Evolutionary conservation across 2,888 invertebrate species (phyloP), one percentile per base, ranked within the genome.

Genomic region (Portevinia maculata): DNA sequence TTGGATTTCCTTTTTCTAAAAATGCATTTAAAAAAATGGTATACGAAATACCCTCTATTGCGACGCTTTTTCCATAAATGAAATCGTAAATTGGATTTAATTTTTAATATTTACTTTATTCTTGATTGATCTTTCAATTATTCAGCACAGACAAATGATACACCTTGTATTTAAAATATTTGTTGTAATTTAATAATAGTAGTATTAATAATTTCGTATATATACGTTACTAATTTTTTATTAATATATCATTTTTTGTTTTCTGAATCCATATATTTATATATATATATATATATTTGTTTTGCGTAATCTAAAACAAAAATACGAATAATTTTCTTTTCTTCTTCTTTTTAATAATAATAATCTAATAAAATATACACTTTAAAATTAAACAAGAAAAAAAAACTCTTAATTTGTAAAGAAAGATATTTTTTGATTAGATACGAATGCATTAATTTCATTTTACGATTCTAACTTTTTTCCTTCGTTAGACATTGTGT

Each of bases 211-310:
- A 67, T 81, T 84, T 85, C 85, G 85, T 85, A 84, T 81, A 87
- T 87, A 86, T 86, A 85, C 79, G 81, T 84, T 84, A 71, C 76
- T 85, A 81, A 81, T 78, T 85, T 24, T 85, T 84, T 81, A 74
- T 69, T 85, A 84, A 84, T 83, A 85, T 85, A 85, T 78, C 81
- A 69, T 64, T 57, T 69, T 59, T 70, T 81, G 53, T 74, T 73
- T 78, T 84, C 71, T 85, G 84, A 81, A 86, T 85, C 79, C 84
- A 84, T 85, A 84, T 85, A 86, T 84, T 85, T 79, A 69, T 78
- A 62, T 84, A 86, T 85, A 86, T 85, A 79, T 59, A 75, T 65
- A 4, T 79, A n/a, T n/a, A n/a, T 71, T 79, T 84, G 73, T 84
- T 64, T 79, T 75, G 65, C 76, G 70, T 75, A 84, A 84, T 71